Evolutionary conservation across 2,113 vertebrate species (phyloP).

Genomic region (Microcebus ravelobensis): DNA sequence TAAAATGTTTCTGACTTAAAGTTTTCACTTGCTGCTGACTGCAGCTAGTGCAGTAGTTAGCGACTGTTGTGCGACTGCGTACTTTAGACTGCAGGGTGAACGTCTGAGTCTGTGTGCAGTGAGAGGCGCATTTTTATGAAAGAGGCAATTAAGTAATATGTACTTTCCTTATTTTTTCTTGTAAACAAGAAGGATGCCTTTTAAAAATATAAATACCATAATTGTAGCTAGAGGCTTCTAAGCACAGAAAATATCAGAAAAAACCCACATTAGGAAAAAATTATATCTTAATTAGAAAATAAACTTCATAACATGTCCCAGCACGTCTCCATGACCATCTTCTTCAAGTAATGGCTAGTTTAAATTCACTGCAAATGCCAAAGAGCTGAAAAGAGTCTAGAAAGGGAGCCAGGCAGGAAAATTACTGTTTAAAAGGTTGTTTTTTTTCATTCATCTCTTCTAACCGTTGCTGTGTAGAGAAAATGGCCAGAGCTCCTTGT

Average conservation of each 20-base stretch:
- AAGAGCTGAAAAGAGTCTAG: neutral
- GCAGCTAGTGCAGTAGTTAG: no score
- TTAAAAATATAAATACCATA: neutral
- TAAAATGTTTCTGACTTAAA: neutral
- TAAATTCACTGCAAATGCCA: neutral
- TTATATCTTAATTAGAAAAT: neutral
- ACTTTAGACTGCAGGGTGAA: neutral
- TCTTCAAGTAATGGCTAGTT: neutral
- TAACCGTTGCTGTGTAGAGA: slow-evolving; percentile 25
- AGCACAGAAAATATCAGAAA: neutral
- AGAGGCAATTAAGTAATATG: neutral
- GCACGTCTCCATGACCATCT: neutral
- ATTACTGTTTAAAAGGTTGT: neutral
- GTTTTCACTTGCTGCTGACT: neutral
- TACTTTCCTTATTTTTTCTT: neutral
- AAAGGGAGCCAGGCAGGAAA: slow-evolving; percentile 68
- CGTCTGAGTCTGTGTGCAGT: neutral
- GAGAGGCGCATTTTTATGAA: neutral
- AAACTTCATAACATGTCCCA: neutral
- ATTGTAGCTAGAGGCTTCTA: neutral
- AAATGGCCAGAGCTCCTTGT: slow-evolving; percentile 48
- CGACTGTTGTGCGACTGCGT: neutral
- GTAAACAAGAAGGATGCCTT: neutral
- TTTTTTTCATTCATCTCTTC: slow-evolving; percentile 1
- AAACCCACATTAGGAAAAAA: neutral